Evolutionary conservation across 2,797 vertebrate genomes (phyloP).

Genomic region (Sternarchorhynchus goeldii): DNA sequence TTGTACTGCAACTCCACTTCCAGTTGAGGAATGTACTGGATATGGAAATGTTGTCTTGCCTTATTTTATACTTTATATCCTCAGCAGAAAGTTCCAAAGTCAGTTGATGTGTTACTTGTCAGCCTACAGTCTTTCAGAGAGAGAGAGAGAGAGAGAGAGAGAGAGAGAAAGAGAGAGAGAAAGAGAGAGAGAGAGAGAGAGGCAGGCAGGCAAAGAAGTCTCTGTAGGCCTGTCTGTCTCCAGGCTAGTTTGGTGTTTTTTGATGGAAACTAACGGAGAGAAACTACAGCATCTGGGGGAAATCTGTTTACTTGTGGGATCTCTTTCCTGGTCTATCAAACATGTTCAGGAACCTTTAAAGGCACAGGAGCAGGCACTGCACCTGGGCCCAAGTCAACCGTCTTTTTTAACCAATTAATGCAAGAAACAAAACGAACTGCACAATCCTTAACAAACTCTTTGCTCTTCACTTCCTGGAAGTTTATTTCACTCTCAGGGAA

Average conservation of each 20-base stretch:
- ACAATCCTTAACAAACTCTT: background rate
- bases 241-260: slow-evolving; percentile 65
- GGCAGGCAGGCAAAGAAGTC: background rate
- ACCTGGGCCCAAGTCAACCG: background rate
- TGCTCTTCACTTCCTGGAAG: background rate
- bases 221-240: slow-evolving; percentile 55
- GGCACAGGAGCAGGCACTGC: background rate
- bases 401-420: background rate
- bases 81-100: slow-evolving; percentile 34
- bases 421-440: no score
- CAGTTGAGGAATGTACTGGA: no score
- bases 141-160: slow-evolving; percentile 51
- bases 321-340: background rate
- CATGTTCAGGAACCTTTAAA: background rate
- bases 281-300: background rate
- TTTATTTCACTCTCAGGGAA: background rate
- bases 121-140: slow-evolving; percentile 56
- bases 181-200: no score
- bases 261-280: slow-evolving; percentile 62
- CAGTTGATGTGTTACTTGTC: slow-evolving; percentile 55
- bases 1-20: no score
- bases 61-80: slow-evolving; percentile 1
- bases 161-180: slow-evolving; percentile 9
- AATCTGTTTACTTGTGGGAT: slow-evolving; percentile 14
- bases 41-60: background rate